Evolutionary conservation across 2,888 invertebrate species (phyloP).

Genomic region (Ischnus inquisitorius): DNA sequence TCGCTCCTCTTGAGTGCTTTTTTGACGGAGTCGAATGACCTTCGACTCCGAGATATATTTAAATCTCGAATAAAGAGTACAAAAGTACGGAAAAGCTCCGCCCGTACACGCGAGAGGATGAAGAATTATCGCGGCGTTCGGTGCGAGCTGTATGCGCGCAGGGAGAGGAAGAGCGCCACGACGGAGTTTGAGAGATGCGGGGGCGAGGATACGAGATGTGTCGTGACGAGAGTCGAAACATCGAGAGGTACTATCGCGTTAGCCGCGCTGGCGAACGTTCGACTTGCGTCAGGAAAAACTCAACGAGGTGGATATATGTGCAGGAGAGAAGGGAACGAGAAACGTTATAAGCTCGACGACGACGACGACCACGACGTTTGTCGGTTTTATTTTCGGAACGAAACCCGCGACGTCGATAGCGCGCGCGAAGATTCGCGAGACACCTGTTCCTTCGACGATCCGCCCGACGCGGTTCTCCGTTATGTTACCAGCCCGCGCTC

Average conservation of each 20-base stretch:
- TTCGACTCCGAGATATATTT: conserved; percentile 59
- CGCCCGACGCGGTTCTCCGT: conserved; percentile 15
- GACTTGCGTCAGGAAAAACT: conserved; percentile 71
- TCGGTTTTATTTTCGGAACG: conserved; percentile 78
- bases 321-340: conserved; percentile 25
- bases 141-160: conserved; percentile 22
- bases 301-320: conserved; percentile 22
- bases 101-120: background rate
- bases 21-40: conserved; percentile 58
- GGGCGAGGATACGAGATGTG: conserved; percentile 6
- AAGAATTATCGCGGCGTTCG: background rate
- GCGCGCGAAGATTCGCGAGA: conserved; percentile 75
- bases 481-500: conserved; percentile 1
- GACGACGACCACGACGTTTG: conserved; percentile 71
- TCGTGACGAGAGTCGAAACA: conserved; percentile 37
- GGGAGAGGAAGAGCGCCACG: conserved; percentile 42
- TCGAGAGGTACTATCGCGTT: conserved; percentile 16
- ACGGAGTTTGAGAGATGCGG: conserved; percentile 19
- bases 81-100: conserved; percentile 38
- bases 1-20: background rate
- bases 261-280: conserved; percentile 55
- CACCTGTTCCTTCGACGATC: conserved; percentile 79
- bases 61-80: conserved; percentile 58
- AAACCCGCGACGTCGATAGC: conserved; percentile 80
- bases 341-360: conserved; percentile 65